Base-by-base conservation (phyloP, 2,113 vertebrate genomes). In the Ginglymostoma cirratum region DNA sequence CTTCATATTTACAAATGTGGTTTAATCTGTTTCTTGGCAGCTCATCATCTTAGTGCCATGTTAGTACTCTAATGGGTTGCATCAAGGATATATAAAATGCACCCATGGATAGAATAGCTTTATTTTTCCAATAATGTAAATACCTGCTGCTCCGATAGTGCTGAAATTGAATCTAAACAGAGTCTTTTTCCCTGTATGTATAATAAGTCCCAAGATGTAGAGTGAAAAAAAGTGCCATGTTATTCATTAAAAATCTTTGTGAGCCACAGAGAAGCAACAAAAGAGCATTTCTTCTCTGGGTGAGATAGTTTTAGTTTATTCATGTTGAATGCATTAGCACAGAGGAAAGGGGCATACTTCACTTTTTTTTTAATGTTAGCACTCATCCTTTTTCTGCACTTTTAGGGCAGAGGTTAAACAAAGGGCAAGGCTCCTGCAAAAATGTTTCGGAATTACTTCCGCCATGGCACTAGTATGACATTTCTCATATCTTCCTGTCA, bases 111-210 rank as follows among this genome's bases (percentile, higher is more conserved):
- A 95, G 69, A 52, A 70, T 76, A 30, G 94, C 69, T 72, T 30
- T 76, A 52, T 95, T 95, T 95, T 95, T 95, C 66, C 93, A 42
- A 95, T 27, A 45, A 30, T 95, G 10, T 24, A 45, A 61, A 70
- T 48, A 94, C 93, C 66, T 94, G 67, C 66, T 70, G 66, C 38
- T 45, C 23, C 15, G 24, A 95, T 34, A 12, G 48, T 72, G 45
- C 38, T 17, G 52, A 42, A 95, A 95, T 52, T 95, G 69, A 76
- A 94, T 94, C 38, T 70, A 42, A 95, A 95, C 69, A 95, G 65
- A 94, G 52, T 48, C 12, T 95, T 95, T 65, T 76, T 48, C 94
- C 69, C 69, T 34, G 14, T 30, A 72, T 23, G 27, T 52, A 48
- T 95, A 95, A 95, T 76, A 69, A 95, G 24, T 27, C 94, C 42